Percentiles rank a stretch among this genome's conserved stretches.
Evolutionary conservation across 2,113 vertebrate genomes (phyloP).

Genomic region (Microtus oregoni): DNA sequence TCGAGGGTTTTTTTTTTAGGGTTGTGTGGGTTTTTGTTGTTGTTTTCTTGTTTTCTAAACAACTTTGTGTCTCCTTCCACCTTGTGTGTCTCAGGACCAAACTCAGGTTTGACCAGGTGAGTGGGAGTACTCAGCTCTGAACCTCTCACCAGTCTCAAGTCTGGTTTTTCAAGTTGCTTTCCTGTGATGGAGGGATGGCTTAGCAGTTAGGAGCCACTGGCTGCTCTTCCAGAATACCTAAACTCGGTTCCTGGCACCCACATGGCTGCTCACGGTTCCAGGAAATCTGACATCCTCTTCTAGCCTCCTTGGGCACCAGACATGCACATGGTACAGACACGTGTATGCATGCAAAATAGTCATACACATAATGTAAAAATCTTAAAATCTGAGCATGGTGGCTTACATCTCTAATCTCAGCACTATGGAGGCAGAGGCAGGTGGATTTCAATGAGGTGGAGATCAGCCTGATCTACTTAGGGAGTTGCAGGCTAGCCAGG

Average conservation of each 20-base stretch:
- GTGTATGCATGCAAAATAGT: not conserved
- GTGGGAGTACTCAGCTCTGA: not conserved
- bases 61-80: not conserved
- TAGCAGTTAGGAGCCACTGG: not conserved
- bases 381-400: not conserved
- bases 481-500: not conserved
- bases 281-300: not conserved
- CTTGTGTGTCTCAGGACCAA: not conserved
- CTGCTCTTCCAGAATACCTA: not conserved
- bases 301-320: not conserved
- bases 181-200: not conserved
- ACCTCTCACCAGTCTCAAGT: not conserved
- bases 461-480: not conserved
- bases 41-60: too few relatives aligned
- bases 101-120: not conserved
- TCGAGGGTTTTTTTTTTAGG: not conserved
- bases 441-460: not conserved
- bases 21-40: too few relatives aligned
- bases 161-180: not conserved
- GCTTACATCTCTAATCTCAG: not conserved
- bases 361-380: not conserved
- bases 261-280: not conserved
- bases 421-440: not conserved
- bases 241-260: not conserved
- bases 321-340: not conserved